Percentiles rank a stretch among this genome's conserved stretches.
Evolutionary conservation across 1,140 invertebrate genomes (phyloP).

Genomic region (Panagrolaimus sp.): DNA sequence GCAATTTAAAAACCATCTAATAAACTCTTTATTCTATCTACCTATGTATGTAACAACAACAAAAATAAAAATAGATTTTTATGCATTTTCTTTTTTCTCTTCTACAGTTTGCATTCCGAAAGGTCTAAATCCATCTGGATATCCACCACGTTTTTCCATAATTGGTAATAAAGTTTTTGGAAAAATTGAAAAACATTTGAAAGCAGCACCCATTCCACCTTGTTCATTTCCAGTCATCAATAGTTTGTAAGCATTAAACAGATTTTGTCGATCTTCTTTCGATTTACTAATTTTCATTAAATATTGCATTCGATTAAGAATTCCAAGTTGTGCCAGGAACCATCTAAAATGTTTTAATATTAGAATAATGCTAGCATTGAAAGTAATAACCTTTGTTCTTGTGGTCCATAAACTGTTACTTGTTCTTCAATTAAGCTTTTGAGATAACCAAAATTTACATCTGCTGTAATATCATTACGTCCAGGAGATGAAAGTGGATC

Average conservation of each 20-base stretch:
- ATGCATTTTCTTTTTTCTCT: background rate
- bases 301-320: slow-evolving; percentile 66
- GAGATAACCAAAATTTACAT: slow-evolving; percentile 82
- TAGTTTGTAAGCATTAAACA: slow-evolving; percentile 73
- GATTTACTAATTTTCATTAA: slow-evolving; percentile 66
- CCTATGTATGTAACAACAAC: no score
- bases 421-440: slow-evolving; percentile 64
- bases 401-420: slow-evolving; percentile 69
- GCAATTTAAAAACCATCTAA: no score
- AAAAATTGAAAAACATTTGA: slow-evolving; percentile 74
- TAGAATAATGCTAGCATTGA: no score
- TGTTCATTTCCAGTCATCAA: slow-evolving; percentile 62
- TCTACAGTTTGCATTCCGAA: background rate
- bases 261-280: slow-evolving; percentile 65
- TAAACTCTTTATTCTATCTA: no score
- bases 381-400: slow-evolving; percentile 71
- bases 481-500: slow-evolving; percentile 78
- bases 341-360: slow-evolving; percentile 59
- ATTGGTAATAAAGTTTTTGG: slow-evolving; percentile 67
- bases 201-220: slow-evolving; percentile 78
- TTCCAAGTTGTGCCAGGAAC: slow-evolving; percentile 75
- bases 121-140: slow-evolving; percentile 31
- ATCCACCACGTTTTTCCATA: slow-evolving; percentile 61
- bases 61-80: no score
- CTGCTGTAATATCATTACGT: slow-evolving; percentile 81